These are phyloP conservation scores for Rhinolophus sinicus DNA, from an alignment of 2,113 vertebrate genomes.

Conservation along the genomic window DNA sequence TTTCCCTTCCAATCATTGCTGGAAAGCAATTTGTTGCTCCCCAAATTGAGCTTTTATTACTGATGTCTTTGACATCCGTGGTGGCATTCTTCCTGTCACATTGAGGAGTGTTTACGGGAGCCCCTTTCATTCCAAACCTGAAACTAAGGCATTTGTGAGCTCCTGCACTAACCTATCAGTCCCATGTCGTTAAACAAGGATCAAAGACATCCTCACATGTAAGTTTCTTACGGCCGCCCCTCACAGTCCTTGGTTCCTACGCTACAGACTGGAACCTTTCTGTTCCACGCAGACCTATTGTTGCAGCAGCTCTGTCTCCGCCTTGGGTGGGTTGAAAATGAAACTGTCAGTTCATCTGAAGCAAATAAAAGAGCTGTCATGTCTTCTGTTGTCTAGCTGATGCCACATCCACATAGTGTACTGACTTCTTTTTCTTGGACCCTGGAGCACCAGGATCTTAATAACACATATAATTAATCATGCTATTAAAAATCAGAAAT, in stretches of 20 bases:
- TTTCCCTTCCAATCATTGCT: not conserved
- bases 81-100: not conserved
- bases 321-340: not conserved
- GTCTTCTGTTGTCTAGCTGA: not conserved
- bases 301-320: not conserved
- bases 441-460: constrained; percentile 35
- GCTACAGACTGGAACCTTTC: not conserved
- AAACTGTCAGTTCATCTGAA: not conserved
- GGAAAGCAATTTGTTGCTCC: not conserved
- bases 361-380: not conserved
- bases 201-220: not conserved
- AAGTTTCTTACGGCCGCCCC: not conserved
- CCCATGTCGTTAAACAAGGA: not conserved
- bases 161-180: not conserved
- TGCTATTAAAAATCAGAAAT: not conserved
- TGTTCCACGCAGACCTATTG: not conserved
- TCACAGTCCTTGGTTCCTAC: not conserved
- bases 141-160: not conserved
- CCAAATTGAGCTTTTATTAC: not conserved
- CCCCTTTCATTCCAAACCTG: not conserved
- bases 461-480: constrained; percentile 40
- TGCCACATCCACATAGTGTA: not conserved
- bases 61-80: not conserved
- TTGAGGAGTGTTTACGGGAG: not conserved
- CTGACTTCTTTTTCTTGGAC: constrained; percentile 54